These are phyloP conservation scores for Cacatua alba DNA, from an alignment of 2,113 vertebrate genomes.

Conservation along the genomic window DNA sequence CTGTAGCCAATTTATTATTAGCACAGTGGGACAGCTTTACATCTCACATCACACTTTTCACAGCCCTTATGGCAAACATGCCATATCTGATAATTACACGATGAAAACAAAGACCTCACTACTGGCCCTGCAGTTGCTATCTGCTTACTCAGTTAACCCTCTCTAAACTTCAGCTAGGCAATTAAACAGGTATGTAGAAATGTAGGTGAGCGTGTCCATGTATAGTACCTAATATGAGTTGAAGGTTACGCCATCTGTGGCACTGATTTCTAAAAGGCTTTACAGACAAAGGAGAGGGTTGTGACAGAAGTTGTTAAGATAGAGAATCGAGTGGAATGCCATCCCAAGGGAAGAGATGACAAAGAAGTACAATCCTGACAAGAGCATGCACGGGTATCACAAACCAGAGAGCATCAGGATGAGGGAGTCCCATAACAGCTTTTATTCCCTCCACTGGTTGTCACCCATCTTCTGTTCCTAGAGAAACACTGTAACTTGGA, in stretches of 20 bases:
- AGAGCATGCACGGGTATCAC: neutral
- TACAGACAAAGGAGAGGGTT: neutral
- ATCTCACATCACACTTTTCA: constrained; percentile 59
- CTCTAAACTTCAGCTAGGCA: neutral
- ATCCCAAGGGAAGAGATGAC: neutral
- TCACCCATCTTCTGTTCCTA: neutral
- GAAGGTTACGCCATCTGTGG: neutral
- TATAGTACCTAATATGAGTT: accelerated
- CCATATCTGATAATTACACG: constrained; percentile 61
- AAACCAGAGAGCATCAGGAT: neutral
- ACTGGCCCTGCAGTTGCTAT: constrained; percentile 22
- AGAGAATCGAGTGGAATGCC: neutral
- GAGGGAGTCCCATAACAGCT: neutral
- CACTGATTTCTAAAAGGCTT: neutral
- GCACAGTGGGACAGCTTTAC: constrained; percentile 65
- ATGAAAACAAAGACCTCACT: constrained; percentile 65
- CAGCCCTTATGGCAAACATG: constrained; percentile 67
- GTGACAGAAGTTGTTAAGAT: neutral
- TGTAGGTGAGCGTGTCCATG: accelerated
- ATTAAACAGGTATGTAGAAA: neutral
- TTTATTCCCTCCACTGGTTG: neutral
- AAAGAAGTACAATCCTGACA: neutral
- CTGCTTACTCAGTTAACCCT: constrained; percentile 43
- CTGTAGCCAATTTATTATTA: constrained; percentile 61
- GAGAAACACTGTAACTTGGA: neutral